phyloP scores from a whole-genome alignment of 2,113 vertebrate species.

The Platysternon megacephalum region DNA sequence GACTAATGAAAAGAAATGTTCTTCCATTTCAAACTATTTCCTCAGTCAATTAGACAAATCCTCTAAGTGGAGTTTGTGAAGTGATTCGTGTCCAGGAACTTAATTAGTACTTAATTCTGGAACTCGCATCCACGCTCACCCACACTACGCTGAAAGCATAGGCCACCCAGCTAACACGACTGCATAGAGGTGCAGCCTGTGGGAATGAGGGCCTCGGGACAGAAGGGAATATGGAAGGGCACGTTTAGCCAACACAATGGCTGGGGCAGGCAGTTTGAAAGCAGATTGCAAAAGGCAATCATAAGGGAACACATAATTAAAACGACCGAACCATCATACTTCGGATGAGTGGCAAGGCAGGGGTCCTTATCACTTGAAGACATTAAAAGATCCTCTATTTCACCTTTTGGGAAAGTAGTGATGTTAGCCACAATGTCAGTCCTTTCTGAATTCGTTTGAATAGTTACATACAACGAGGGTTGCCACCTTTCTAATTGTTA shows the following conservation, averaged over 20 bases:
- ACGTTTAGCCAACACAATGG: rapidly evolving
- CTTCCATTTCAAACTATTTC: conserved; percentile 80
- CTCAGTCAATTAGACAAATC: conserved; percentile 84
- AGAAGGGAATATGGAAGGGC: neutral
- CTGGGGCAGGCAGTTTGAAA: rapidly evolving
- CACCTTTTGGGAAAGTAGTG: neutral
- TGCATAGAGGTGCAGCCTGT: rapidly evolving
- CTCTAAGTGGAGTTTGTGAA: conserved; percentile 78
- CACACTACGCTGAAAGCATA: neutral
- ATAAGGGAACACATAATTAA: neutral
- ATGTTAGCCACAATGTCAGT: neutral
- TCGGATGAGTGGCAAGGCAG: neutral
- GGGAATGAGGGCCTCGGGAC: neutral
- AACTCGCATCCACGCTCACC: conserved; percentile 50
- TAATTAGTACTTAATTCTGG: conserved; percentile 75
- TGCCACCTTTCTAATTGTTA: too few species aligned
- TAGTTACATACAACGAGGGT: neutral
- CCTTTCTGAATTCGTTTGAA: neutral
- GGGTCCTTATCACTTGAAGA: neutral
- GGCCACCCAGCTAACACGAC: rapidly evolving
- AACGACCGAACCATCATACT: neutral
- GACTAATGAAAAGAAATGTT: conserved; percentile 81
- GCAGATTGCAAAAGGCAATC: neutral
- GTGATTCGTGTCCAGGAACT: conserved; percentile 76
- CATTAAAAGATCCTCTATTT: neutral